Evolutionary conservation across 2,888 invertebrate species (phyloP), one percentile per base, ranked within the genome.

Genomic region (Apeira syringaria): DNA sequence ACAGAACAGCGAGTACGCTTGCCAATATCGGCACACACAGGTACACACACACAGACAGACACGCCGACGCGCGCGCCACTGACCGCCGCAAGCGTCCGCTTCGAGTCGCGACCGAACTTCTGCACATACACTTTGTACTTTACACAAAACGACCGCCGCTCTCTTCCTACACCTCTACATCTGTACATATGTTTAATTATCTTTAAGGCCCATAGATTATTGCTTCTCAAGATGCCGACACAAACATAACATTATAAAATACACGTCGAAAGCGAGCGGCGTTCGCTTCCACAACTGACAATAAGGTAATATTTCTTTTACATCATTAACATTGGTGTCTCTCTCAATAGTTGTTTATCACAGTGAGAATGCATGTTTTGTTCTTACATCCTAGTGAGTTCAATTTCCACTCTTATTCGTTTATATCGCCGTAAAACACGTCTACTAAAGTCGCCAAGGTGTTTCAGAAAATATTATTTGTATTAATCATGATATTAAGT

Each of bases 361-460:
- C 88, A 88, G 87, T 81, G 85, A 75, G 79, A 87, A 87, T 84
- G 87, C 86, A 86, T 88, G n/a, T n/a, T n/a, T 86, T 86, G 81
- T 88, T 81, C 88, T 88, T 88, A 89, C 77, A 86, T 82, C 80
- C 88, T 89, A 88, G 80, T 82, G 88, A 88, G 83, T 88, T n/a
- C 80, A 77, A 74, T 73, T 80, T 80, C 80, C 76, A 83, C 80
- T 87, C 80, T 87, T 86, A 87, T 43, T 77, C 65, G 80, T 77
- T n/a, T 82, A 86, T 77, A 81, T 82, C 87, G 85, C 84, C 85
- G 75, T 78, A 77, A 80, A 82, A 86, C 81, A 83, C 74, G 73
- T 80, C 72, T 80, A 76, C 76, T 83, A 83, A 79, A 82, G 78
- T 83, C 70, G 73, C 80, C 68, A 82, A 83, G 82, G 80, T 86